Conservation (phyloP, 2,113 vertebrate genomes). For the Limnothrissa miodon region DNA sequence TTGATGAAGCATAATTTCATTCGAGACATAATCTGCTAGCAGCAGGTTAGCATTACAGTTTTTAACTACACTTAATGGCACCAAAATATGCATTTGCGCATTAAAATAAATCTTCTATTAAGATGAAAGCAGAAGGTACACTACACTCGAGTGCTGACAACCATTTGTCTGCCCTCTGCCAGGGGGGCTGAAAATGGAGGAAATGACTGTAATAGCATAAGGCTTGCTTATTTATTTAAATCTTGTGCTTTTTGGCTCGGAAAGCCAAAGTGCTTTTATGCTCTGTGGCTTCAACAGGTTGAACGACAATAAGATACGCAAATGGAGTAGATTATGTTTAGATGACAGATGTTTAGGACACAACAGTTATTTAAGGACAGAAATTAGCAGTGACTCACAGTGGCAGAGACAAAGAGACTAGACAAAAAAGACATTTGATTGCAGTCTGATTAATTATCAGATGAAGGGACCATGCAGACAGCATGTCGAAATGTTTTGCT, state of each 20-base stretch:
- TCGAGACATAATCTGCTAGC: constrained; percentile 65
- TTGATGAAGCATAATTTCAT: constrained; percentile 60
- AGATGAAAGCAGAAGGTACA: constrained; percentile 70
- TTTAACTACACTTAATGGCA: constrained; percentile 69
- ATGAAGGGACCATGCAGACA: neutral
- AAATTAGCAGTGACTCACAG: constrained; percentile 2
- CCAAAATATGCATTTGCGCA: constrained; percentile 66
- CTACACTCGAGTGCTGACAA: constrained; percentile 43
- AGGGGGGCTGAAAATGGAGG: constrained; percentile 17
- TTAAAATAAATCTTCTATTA: constrained; percentile 68
- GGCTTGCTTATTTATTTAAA: constrained; percentile 45
- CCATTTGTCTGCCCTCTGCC: constrained; percentile 50
- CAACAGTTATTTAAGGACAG: constrained; percentile 3
- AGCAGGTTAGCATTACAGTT: constrained; percentile 74
- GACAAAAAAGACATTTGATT: neutral
- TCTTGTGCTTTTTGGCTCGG: constrained; percentile 39
- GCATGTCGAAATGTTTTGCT: neutral
- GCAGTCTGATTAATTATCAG: neutral
- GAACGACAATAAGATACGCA: constrained; percentile 50
- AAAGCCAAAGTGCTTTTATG: constrained; percentile 8
- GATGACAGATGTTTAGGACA: constrained; percentile 55
- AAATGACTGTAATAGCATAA: constrained; percentile 40
- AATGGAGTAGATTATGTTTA: constrained; percentile 53
- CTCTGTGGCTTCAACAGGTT: constrained; percentile 56
- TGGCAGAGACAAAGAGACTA: neutral